Evolutionary conservation across 2,888 invertebrate species (phyloP).

Genomic region (Phorcus lineatus): DNA sequence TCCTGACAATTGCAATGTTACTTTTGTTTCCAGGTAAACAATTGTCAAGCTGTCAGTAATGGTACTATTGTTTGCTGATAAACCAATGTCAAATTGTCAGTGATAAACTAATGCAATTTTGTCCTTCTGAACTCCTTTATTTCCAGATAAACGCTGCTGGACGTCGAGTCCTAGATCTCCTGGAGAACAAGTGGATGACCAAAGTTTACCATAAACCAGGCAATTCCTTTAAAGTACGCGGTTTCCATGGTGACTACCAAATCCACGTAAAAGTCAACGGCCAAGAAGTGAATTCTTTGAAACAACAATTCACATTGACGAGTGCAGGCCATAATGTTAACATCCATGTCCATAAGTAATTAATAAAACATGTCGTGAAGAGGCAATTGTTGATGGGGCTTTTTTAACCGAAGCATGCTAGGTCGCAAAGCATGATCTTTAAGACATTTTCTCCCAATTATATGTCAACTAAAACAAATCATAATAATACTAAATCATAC

Average conservation of each 20-base stretch:
- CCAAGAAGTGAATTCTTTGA: background rate
- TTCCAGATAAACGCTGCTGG: constrained; percentile 26
- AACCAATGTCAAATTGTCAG: no score
- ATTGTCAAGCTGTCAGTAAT: background rate
- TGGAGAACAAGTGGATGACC: constrained; percentile 36
- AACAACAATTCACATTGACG: background rate
- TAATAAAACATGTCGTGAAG: background rate
- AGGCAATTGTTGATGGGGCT: no score
- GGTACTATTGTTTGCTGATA: background rate
- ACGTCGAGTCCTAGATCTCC: constrained; percentile 16
- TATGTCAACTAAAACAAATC: no score
- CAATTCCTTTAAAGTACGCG: constrained; percentile 20
- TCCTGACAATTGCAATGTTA: background rate
- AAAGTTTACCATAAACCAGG: constrained; percentile 30
- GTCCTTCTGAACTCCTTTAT: no score
- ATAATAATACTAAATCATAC: no score
- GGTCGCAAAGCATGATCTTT: no score
- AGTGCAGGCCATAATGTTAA: background rate
- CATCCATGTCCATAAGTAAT: constrained; percentile 14
- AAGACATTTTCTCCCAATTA: no score
- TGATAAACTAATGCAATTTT: no score
- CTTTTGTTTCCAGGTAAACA: background rate
- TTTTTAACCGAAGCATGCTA: no score
- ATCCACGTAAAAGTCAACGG: constrained; percentile 32
- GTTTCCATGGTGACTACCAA: constrained; percentile 37